Evolutionary conservation across 2,888 invertebrate species (phyloP), one percentile per base, ranked within the genome.

Genomic region (Helleia helle): DNA sequence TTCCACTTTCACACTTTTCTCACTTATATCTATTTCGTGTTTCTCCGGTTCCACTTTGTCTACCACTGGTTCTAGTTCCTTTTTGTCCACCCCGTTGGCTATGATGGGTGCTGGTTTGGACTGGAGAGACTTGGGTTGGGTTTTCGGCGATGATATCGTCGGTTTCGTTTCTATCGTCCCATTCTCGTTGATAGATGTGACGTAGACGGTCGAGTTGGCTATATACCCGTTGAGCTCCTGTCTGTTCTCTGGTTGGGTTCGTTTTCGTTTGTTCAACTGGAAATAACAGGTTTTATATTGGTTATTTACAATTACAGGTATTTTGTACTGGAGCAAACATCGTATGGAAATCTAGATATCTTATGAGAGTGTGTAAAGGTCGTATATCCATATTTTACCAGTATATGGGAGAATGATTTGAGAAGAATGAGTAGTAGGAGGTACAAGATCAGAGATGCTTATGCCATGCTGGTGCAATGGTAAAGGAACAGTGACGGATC

Each of bases 131-230:
- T 77, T 86, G 1, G 77, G 83, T 46, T 70, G 74, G 8, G 77
- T 68, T 58, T 83, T 84, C 0, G 85, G 81, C 4, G 83, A 83
- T 3, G 83, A 79, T 58, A 76, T 80, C 2, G 74, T 79, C 1
- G 85, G 83, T 47, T 83, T 80, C 50, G 67, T 73, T 47, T 84
- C 80, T 56, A 83, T 79, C 7, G 85, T 66, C 46, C 85, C 77
- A 71, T 86, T 80, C 55, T 85, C 84, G 70, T 79, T 80, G 38
- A 91, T 90, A 52, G 93, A 93, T 49, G 93, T 93, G 53, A 93
- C 93, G 87, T 93, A 94, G 54, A 94, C 93, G 42, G 93, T 91
- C 42, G 92, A 91, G 65, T 91, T 91, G 65, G 91, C 92, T 61
- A 93, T 92, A 65, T 93, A 90, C 46, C 93, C 93, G 87, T 93